Evolutionary conservation across 2,113 vertebrate genomes (phyloP), one percentile per base, ranked within the genome.

Genomic region (Daphoenositta chrysoptera): DNA sequence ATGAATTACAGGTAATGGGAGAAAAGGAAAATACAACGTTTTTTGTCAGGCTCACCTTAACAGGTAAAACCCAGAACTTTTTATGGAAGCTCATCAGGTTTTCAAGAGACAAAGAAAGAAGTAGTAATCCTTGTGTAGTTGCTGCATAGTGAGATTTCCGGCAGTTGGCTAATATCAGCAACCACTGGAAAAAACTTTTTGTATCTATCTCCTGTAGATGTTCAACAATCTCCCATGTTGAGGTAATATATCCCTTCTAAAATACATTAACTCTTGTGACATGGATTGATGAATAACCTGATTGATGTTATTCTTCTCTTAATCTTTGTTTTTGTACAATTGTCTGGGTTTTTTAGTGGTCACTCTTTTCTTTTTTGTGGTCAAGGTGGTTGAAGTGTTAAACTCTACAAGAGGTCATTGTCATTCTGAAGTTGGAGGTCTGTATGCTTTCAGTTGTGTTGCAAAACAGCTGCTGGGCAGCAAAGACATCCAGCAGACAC

Each of bases 21-120:
- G 54, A 23, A 44, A 64, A 40, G 10, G 33, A 61, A 77, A 28
- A 47, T 2, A 2, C 1, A 33, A 18, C 0, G 1, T 1, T 8
- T 60, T 37, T 64, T 51, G 27, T 1, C 14, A 77, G 24, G 14
- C 1, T 64, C 9, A 11, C 27, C 37, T 48, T 11, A 10, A 50
- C 7, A 50, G 40, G 9, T 17, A 14, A 78, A 91, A 81, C 0
- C 3, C 28, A 72, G 7, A 81, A 39, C 3, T 20, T 80, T 69
- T 48, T 23, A 28, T 61, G n/a, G 18, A 87, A 89, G 12, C 1
- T 68, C 3, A 48, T 31, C 6, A 48, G 4, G 5, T 47, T 83
- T 68, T 51, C 35, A 53, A 31, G 69, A 78, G 58, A 40, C 6
- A 22, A 44, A 64, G 48, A 58, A 75, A 54, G 6, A 33, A 61